These are phyloP conservation scores for Epinephelus awoara DNA, from an alignment of 2,797 vertebrate species.

Conservation along the genomic window DNA sequence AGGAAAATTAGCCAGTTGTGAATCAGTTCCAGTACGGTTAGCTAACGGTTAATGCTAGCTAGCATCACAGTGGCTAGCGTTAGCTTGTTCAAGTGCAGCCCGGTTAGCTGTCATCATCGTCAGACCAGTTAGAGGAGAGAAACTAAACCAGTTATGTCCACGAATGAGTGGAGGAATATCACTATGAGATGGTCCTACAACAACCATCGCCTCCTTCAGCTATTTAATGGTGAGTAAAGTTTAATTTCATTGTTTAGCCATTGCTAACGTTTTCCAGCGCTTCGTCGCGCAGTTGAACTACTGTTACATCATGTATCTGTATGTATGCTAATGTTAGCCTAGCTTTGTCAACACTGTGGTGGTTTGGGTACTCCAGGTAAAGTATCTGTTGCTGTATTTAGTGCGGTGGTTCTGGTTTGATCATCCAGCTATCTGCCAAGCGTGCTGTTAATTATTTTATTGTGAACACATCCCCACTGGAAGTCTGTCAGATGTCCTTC, in stretches of 20 bases:
- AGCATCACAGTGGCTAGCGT: not conserved
- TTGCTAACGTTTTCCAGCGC: not conserved
- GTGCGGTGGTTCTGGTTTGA: constrained; percentile 17
- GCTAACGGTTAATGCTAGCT: no score
- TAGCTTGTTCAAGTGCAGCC: not conserved
- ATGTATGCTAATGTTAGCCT: no score
- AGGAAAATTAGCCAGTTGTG: not conserved
- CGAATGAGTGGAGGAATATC: not conserved
- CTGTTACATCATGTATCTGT: not conserved
- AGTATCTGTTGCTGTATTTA: constrained; percentile 13
- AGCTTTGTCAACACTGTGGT: not conserved
- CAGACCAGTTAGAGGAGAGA: not conserved
- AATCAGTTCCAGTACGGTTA: no score
- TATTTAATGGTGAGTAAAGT: not conserved
- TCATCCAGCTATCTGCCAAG: constrained; percentile 21
- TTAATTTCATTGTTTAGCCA: not conserved
- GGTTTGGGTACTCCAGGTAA: not conserved
- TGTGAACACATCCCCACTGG: constrained; percentile 14
- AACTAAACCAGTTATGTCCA: not conserved
- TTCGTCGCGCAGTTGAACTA: not conserved
- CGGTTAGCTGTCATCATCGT: not conserved
- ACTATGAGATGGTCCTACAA: not conserved
- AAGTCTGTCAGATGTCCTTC: constrained; percentile 36
- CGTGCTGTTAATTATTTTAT: constrained; percentile 40
- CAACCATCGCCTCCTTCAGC: not conserved